A percentile compares a stretch with the other conserved stretches of the same genome.
Conservation (phyloP, 2,888 invertebrate species). For the Amiota communis region DNA sequence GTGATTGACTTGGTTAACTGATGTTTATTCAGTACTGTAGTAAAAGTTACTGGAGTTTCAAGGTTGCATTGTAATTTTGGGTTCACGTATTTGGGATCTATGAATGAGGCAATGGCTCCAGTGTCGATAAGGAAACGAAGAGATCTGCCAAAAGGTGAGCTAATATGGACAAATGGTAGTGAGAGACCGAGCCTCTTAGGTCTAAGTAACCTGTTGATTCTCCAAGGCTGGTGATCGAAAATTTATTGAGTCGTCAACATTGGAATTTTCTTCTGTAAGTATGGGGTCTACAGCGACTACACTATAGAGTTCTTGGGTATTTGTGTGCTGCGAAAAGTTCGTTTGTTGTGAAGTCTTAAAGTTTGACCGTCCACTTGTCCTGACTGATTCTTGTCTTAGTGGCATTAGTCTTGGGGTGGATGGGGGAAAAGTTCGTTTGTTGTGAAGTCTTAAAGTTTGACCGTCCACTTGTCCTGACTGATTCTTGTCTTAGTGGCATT, state of each 20-base stretch:
- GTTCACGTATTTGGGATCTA: constrained; percentile 27
- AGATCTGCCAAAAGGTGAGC: constrained; percentile 22
- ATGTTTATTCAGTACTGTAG: too few relatives aligned
- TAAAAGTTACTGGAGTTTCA: background rate
- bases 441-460: too few relatives aligned
- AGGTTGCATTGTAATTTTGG: background rate
- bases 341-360: background rate
- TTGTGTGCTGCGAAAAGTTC: background rate
- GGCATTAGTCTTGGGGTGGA: constrained; percentile 3
- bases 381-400: background rate
- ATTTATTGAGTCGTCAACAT: constrained; percentile 23
- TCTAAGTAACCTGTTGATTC: constrained; percentile 30
- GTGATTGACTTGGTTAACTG: too few relatives aligned
- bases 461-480: too few relatives aligned
- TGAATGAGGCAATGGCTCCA: constrained; percentile 23
- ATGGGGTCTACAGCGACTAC: background rate
- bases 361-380: background rate
- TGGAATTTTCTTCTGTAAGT: background rate
- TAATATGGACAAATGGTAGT: constrained; percentile 13
- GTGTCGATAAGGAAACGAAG: constrained; percentile 24
- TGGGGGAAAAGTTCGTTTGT: too few relatives aligned
- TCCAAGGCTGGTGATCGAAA: constrained; percentile 28
- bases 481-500: too few relatives aligned
- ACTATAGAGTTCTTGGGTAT: background rate
- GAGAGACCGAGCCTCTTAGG: constrained; percentile 7